These are phyloP conservation scores for Drymodes brunneopygia DNA, from an alignment of 2,113 vertebrate genomes.

Conservation along the genomic window DNA sequence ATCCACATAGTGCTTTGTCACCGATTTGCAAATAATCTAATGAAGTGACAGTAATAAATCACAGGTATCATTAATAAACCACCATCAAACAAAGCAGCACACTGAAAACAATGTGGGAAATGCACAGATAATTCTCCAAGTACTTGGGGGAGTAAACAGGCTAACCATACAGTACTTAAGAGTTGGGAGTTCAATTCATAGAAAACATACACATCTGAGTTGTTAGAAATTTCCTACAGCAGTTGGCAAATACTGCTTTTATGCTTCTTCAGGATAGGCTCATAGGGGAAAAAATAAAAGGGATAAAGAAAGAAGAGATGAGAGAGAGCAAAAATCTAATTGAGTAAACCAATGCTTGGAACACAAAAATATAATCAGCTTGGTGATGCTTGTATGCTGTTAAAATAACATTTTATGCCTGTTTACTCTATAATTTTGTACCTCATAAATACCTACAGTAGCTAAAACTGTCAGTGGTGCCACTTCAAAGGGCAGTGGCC, in stretches of 20 bases:
- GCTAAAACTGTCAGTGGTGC: slow-evolving; percentile 3
- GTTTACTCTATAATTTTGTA: slow-evolving; percentile 41
- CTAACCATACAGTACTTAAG: neutral
- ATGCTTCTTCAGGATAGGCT: neutral
- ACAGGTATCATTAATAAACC: slow-evolving; percentile 48
- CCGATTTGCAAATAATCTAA: slow-evolving; percentile 48
- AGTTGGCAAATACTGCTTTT: neutral
- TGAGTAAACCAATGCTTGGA: neutral
- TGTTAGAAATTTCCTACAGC: neutral
- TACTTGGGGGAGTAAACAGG: neutral
- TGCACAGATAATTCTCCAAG: neutral
- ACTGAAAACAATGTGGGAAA: slow-evolving; percentile 1
- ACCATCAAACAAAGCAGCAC: slow-evolving; percentile 38
- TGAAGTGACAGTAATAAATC: slow-evolving; percentile 58
- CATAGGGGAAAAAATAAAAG: neutral
- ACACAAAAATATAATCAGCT: neutral
- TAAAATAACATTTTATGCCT: slow-evolving; percentile 1
- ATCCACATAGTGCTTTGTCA: slow-evolving; percentile 51
- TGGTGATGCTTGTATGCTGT: neutral
- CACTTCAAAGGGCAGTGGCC: slow-evolving; percentile 24
- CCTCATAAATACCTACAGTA: slow-evolving; percentile 38
- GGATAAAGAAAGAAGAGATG: neutral
- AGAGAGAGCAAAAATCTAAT: neutral
- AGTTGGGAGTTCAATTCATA: neutral
- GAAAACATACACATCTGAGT: neutral